Base-by-base conservation (phyloP, 2,113 vertebrate species). In the Gobio gobio region DNA sequence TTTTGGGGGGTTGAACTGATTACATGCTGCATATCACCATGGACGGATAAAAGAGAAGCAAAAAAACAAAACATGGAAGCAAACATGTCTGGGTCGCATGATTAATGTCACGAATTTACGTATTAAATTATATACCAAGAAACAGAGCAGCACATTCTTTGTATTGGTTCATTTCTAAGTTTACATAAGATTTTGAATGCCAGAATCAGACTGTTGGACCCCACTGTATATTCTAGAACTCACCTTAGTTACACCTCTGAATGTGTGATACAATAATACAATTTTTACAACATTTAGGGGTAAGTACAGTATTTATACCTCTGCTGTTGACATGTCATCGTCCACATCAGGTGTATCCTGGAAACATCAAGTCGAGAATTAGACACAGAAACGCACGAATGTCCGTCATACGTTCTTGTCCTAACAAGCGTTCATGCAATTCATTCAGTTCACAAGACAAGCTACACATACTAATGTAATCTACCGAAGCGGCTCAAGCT, bases 311-410 rank as follows among this genome's bases (percentile, higher is more conserved):
- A 45, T 18, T 59, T 93, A 96, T 90, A 99, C 98, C 94, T 99
- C 97, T 2, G 94, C 88, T 0, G 95, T 93, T 0, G 93, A 96
- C 97, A 99, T 97, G 87, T 95, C 95, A 49, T 95, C 95, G 83
- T 96, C 95, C 79, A 95, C 91, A 40, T 96, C 95, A 18, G 94
- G 87, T 10, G 96, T 92, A 33, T 97, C 96, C 97, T 98, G 90
- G 84, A 90, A 89, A 88, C 82, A 91, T 75, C 88, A 68, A 79
- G 45, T 78, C 0, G 29, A 47, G 14, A 59, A 47, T 26, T 13
- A 81, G 10, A 80, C 43, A 72, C 8, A 59, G 51, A 76, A 49
- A 51, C 14, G 24, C 13, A 45, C 13, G 8, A 68, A 8, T 49
- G 64, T 51, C 40, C 22, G 22, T 51, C 63, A 70, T 51, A 70